Base-by-base conservation (phyloP, 2,797 vertebrate genomes). In the Enteromius mattozi region DNA sequence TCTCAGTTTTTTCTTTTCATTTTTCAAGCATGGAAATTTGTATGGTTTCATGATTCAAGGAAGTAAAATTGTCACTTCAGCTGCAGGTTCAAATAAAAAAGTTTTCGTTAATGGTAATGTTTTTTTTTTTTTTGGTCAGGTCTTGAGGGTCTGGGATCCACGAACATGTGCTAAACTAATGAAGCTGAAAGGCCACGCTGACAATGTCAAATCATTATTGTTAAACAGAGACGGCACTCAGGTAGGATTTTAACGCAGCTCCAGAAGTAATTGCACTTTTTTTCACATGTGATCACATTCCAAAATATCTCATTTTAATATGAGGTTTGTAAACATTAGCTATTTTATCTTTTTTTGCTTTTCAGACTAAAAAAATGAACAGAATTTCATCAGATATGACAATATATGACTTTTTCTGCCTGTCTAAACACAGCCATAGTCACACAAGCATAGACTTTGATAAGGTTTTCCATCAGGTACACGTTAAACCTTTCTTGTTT, bases 101-200 rank as follows among this genome's bases (percentile, higher is more conserved):
- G 0, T 35, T 74, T 82, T 14, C 5, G 2, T 61, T 27, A 3
- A 1, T 5, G 21, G 2, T 17, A 14, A 14, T 61, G 35, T 24
- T 51, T 68, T 51, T 35, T 54, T 74, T 27, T 16, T 51, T 83
- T 27, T 59, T 54, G 54, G 17, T 75, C 82, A 99, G 98, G 98
- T 99, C 78, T 94, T 99, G 74, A 95, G 98, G 91, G 98, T 99
- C 42, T 99, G 98, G 98, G 98, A 99, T 91, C 98, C 98, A 1
- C 95, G 98, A 82, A 99, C 98, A 35, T 99, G 98, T 89, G 98
- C 98, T 61, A 99, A 99, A 82, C 94, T 99, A 17, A 99, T 99
- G 98, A 99, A 99, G 92, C 96, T 99, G 27, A 99, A 99, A 92
- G 98, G 98, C 19, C 98, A 99, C 93, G 98, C 97, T 0, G 98